Evolutionary conservation across 2,113 vertebrate genomes (phyloP), one percentile per base, ranked within the genome.

Genomic region (Podocnemis expansa): DNA sequence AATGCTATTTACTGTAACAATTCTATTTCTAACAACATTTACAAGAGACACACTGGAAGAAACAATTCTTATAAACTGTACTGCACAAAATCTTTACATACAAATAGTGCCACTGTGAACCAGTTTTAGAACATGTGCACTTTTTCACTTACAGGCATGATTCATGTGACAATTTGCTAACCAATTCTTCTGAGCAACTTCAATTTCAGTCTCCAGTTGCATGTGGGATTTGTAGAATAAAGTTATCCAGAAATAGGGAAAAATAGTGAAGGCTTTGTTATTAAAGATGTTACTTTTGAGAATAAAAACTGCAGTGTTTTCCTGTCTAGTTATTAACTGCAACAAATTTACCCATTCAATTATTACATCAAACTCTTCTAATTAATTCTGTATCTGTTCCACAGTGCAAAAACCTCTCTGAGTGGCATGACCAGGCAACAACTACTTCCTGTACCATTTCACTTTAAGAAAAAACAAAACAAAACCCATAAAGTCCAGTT

Each of bases 131-230:
- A 90, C 70, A 84, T 91, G 95, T 4, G 75, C 82, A 88, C 13
- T 79, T 43, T 56, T 73, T 78, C 19, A 85, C 3, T 27, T 95
- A 83, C 92, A 70, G 82, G 90, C 91, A 92, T 41, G 86, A 90
- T 87, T 96, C 93, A 84, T 93, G 91, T 17, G 6, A 96, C 58
- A 89, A 90, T 96, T 91, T 89, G 94, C 90, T 0, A 10, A 82
- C 31, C 73, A 94, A 93, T 94, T 94, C 86, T 82, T 70, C 91
- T 82, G 84, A 96, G 96, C 95, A 97, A 93, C 94, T 96, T 90
- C 94, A 96, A 95, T 96, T 97, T 93, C 85, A 93, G 87, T 45
- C 93, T 96, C 94, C 94, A 87, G 79, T 89, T 95, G 90, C 85
- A 92, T 8, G 90, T 83, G 91, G 92, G 88, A 80, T 70, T 84